These are phyloP conservation scores for Napeogenes sylphis DNA, from an alignment of 2,888 invertebrate genomes.

Conservation along the genomic window DNA sequence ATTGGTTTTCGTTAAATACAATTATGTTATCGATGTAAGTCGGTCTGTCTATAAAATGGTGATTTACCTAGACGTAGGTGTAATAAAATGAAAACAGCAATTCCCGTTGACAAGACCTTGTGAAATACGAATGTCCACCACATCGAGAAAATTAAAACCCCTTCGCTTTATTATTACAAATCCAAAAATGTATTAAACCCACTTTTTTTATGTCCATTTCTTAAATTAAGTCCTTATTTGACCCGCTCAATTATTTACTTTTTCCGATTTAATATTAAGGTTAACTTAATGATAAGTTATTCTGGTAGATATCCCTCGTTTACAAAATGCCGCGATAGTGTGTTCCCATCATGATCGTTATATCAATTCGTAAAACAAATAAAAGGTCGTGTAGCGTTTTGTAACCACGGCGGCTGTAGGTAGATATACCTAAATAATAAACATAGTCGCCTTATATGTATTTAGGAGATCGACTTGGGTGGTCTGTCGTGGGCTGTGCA, in stretches of 20 bases:
- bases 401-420: slow-evolving; percentile 30
- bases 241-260: too few relatives aligned
- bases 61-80: slow-evolving; percentile 6
- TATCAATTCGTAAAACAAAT: slow-evolving; percentile 51
- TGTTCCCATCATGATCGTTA: slow-evolving; percentile 45
- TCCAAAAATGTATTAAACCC: too few relatives aligned
- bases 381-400: slow-evolving; percentile 32
- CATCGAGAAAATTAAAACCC: slow-evolving; percentile 49
- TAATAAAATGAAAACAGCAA: slow-evolving; percentile 45
- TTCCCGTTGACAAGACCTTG: slow-evolving; percentile 53
- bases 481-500: slow-evolving; percentile 57
- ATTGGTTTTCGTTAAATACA: too few relatives aligned
- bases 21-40: too few relatives aligned
- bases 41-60: too few relatives aligned
- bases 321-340: slow-evolving; percentile 52
- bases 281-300: neutral
- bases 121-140: slow-evolving; percentile 65
- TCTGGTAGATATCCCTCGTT: slow-evolving; percentile 33
- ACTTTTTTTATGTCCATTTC: too few relatives aligned
- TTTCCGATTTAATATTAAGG: neutral
- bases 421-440: slow-evolving; percentile 56
- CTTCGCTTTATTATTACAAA: slow-evolving; percentile 43
- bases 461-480: slow-evolving; percentile 67
- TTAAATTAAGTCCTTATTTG: too few relatives aligned
- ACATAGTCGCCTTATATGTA: slow-evolving; percentile 62